These are phyloP conservation scores for Halocynthia roretzi DNA, from an alignment of 23 tunicate species.

Conservation along the genomic window DNA sequence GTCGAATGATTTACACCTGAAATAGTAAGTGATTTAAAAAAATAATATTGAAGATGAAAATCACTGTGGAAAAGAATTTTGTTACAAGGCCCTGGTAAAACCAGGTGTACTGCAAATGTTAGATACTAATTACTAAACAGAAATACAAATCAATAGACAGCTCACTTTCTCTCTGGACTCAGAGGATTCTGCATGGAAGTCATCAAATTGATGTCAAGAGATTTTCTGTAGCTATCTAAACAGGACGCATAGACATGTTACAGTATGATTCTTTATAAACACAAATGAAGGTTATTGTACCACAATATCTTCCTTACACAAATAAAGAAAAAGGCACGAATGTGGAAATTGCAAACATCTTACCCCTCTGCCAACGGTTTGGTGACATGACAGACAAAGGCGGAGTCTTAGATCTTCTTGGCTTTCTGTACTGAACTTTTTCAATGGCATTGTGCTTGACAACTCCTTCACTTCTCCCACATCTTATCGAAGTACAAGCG, in stretches of 20 bases:
- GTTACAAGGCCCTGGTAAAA: neutral
- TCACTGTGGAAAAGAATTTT: neutral
- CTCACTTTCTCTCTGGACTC: conserved; percentile 80
- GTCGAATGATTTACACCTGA: conserved; percentile 77
- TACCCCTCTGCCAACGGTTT: conserved; percentile 25
- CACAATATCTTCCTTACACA: neutral
- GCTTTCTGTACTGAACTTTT: neutral
- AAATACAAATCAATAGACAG: neutral
- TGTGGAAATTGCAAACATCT: neutral
- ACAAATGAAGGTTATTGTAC: too few species aligned
- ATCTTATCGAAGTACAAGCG: too few species aligned
- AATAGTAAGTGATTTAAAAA: too few species aligned
- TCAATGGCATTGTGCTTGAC: too few species aligned
- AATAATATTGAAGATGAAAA: too few species aligned
- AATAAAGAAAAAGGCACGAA: neutral
- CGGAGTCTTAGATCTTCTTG: conserved; percentile 64
- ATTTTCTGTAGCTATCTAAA: conserved; percentile 45
- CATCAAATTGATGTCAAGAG: conserved; percentile 26
- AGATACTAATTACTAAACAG: neutral
- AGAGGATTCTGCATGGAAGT: conserved; percentile 34
- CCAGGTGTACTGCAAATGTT: neutral
- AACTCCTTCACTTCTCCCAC: too few species aligned
- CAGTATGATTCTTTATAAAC: too few species aligned
- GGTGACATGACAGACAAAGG: conserved; percentile 52
- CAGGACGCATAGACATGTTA: too few species aligned